phyloP scores from a whole-genome alignment of 2,797 vertebrate genomes.

The Gymnothorax reevesii region DNA sequence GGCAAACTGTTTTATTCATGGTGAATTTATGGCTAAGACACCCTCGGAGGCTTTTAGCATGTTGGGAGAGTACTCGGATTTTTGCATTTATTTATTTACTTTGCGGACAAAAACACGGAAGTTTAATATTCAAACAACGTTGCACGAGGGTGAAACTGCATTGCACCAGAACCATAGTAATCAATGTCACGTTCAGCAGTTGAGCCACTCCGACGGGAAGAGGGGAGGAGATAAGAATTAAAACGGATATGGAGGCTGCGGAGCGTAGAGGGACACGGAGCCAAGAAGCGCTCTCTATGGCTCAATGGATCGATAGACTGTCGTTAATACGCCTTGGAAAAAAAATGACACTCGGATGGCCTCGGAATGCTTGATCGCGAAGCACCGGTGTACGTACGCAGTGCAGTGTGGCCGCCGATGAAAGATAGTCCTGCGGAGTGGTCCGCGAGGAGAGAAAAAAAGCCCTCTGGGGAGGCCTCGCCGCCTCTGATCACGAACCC shows the following conservation, averaged over 20 bases:
- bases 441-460: neutral
- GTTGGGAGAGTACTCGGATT: neutral
- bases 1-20: slow-evolving; percentile 60
- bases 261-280: slow-evolving; percentile 21
- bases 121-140: slow-evolving; percentile 41
- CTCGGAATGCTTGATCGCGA: slow-evolving; percentile 58
- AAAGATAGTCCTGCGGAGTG: neutral
- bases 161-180: slow-evolving; percentile 63
- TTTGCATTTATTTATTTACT: slow-evolving; percentile 13
- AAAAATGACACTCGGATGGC: slow-evolving; percentile 64
- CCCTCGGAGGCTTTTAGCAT: slow-evolving; percentile 55
- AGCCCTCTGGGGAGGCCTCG: slow-evolving; percentile 7
- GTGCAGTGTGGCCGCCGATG: slow-evolving; percentile 26
- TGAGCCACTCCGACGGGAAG: slow-evolving; percentile 28
- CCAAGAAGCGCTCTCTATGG: slow-evolving; percentile 38
- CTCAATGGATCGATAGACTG: slow-evolving; percentile 54
- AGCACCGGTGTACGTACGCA: slow-evolving; percentile 34
- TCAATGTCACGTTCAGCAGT: slow-evolving; percentile 61
- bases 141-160: slow-evolving; percentile 47
- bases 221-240: slow-evolving; percentile 23
- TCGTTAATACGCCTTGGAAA: slow-evolving; percentile 62
- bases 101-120: slow-evolving; percentile 29
- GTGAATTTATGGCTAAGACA: slow-evolving; percentile 45
- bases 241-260: neutral
- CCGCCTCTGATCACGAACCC: neutral